These are phyloP conservation scores for Corythornis cristatus DNA, from an alignment of 2,113 vertebrate species.

Conservation along the genomic window DNA sequence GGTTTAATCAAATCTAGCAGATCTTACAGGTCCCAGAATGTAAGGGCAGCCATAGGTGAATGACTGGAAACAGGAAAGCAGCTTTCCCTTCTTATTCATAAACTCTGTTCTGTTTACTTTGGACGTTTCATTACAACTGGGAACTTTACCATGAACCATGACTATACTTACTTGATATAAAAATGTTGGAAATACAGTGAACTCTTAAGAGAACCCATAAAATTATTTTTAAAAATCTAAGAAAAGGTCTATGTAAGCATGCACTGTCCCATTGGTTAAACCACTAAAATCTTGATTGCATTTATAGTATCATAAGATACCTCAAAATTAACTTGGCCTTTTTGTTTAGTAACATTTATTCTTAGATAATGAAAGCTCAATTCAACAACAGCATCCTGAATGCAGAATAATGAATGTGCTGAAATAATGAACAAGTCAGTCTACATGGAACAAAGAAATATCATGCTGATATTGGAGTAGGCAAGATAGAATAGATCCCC, in stretches of 20 bases:
- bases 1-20: neutral
- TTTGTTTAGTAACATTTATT: neutral
- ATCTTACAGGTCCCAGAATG: neutral
- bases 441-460: neutral
- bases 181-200: neutral
- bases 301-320: neutral
- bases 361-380: neutral
- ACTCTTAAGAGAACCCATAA: neutral
- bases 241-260: neutral
- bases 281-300: neutral
- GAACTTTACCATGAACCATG: neutral
- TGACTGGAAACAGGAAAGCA: rapidly evolving
- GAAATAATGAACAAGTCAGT: too few relatives aligned
- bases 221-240: neutral
- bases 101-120: neutral
- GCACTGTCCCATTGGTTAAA: neutral
- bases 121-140: neutral
- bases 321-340: neutral
- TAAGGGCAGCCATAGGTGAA: neutral
- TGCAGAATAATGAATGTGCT: neutral
- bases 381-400: neutral
- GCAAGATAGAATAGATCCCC: neutral
- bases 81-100: neutral
- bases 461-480: neutral
- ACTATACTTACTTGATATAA: neutral